Conservation (phyloP, 2,888 invertebrate species). For the Panzeria rudis region DNA sequence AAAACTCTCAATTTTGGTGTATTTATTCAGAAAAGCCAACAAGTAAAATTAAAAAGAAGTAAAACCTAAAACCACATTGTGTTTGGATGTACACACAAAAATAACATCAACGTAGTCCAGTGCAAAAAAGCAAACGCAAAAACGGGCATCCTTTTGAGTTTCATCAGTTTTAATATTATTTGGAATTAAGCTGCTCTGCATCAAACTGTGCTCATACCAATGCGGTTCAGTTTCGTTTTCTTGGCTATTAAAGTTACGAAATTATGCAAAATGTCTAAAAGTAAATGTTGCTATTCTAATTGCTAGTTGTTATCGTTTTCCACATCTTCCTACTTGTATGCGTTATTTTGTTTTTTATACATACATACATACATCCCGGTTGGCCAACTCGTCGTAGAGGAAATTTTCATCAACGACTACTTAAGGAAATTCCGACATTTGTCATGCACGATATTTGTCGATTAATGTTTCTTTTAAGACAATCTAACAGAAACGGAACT, state of each 20-base stretch:
- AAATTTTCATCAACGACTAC: too few species aligned
- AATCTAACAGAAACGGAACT: too few species aligned
- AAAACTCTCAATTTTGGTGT: not conserved
- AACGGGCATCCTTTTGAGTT: not conserved
- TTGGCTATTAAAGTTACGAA: conserved; percentile 5
- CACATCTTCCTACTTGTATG: conserved; percentile 1
- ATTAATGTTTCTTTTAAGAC: too few species aligned
- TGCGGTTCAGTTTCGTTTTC: not conserved
- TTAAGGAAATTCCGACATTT: too few species aligned
- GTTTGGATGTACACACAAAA: not conserved
- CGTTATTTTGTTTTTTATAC: not conserved
- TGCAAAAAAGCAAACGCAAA: too few species aligned
- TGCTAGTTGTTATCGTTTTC: not conserved
- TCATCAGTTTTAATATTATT: not conserved
- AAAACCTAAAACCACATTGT: not conserved
- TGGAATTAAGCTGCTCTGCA: not conserved
- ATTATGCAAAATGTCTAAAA: conserved; percentile 56
- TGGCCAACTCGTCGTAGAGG: too few species aligned
- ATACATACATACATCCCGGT: too few species aligned
- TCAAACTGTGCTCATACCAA: not conserved
- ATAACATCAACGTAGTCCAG: not conserved
- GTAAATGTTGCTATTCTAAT: conserved; percentile 42
- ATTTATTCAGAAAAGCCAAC: not conserved
- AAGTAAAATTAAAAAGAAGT: not conserved
- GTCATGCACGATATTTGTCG: too few species aligned